Conservation (phyloP, 2,888 invertebrate genomes). For the Himalopsyche japonica region DNA sequence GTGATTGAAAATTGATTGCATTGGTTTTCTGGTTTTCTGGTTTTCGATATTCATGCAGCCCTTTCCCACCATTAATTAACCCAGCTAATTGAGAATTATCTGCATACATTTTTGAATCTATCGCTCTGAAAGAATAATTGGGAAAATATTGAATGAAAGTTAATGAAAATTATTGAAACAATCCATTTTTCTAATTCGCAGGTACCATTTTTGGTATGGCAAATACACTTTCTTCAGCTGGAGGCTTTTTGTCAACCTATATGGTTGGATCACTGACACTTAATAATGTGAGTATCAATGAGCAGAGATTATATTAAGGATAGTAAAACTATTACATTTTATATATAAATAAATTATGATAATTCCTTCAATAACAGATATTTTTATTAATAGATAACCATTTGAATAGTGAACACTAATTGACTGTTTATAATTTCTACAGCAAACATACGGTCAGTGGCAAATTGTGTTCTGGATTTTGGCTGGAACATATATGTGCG, state of each 20-base stretch:
- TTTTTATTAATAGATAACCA: not conserved
- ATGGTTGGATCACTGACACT: slow-evolving; percentile 80
- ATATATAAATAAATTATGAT: no score
- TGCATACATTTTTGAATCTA: no score
- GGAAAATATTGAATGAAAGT: no score
- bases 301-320: not conserved
- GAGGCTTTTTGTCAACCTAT: slow-evolving; percentile 79
- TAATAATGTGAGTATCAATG: slow-evolving; percentile 62
- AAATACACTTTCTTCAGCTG: slow-evolving; percentile 82
- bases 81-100: no score
- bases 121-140: no score
- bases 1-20: no score
- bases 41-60: no score
- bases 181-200: slow-evolving; percentile 40
- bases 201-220: slow-evolving; percentile 89
- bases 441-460: slow-evolving; percentile 80
- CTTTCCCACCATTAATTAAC: no score
- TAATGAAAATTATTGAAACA: not conserved
- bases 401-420: not conserved
- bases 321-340: no score
- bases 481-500: slow-evolving; percentile 69
- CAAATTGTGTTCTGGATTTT: slow-evolving; percentile 81
- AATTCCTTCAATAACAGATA: not conserved
- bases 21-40: no score
- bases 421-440: slow-evolving; percentile 40